Conservation (phyloP, 2,888 invertebrate genomes). For the Alentia gelatinosa region DNA sequence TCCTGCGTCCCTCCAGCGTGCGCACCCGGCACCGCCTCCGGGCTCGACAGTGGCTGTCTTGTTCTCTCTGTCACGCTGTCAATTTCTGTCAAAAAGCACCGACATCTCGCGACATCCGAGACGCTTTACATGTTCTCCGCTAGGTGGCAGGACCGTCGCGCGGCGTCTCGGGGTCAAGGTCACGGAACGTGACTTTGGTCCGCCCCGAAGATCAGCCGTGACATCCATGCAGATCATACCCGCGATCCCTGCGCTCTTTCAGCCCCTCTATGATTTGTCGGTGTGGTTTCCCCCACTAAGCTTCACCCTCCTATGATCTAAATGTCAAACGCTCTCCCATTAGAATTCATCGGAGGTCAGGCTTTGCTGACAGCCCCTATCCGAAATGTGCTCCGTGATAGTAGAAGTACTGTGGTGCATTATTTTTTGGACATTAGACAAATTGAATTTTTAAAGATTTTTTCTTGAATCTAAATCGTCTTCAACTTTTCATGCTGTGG, state of each 20-base stretch:
- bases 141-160: conserved; percentile 1
- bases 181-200: background rate
- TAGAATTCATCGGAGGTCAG: background rate
- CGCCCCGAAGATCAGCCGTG: background rate
- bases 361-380: background rate
- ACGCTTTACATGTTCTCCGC: background rate
- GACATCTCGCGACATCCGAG: background rate
- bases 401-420: background rate
- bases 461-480: background rate
- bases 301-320: background rate
- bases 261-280: background rate
- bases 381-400: background rate
- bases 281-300: background rate
- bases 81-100: background rate
- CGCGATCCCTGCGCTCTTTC: background rate
- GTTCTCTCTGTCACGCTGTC: background rate
- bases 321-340: background rate
- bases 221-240: background rate
- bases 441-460: background rate
- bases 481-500: background rate
- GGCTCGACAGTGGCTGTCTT: background rate
- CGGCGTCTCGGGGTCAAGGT: conserved; percentile 25
- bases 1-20: background rate
- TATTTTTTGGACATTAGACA: background rate
- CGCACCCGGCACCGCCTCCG: background rate